Base-by-base conservation (phyloP, 2,888 invertebrate species). In the Orchesellides sinensis region DNA sequence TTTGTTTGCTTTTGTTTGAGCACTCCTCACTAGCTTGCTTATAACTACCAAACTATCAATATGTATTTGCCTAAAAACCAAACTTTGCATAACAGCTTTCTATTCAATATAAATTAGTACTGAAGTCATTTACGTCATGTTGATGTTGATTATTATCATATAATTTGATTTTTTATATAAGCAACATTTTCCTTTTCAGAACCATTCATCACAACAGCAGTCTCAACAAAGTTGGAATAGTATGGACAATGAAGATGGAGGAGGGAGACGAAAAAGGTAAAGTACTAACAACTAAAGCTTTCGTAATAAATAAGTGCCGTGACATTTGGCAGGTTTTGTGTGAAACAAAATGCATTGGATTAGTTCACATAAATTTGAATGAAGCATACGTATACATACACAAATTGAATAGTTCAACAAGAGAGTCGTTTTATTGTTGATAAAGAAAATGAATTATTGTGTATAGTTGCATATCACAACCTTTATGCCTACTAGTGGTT, bases 251-350 rank as follows among this genome's bases (percentile, higher is more conserved):
- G 87, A 87, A 49, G 87, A 86, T 52, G 85, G 86, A 21, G 86
- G 85, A 47, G 86, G 87, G 56, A 83, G 87, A 47, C 85, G 87
- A 10, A 87, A 87, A 83, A 86, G 87, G 87, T 87, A 63, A 86
- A 29, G 23, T 17, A 17, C 35, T 35, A 35, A 35, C 12, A 35
- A 12, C 12, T 35, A 12, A 35, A 35, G 35, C 5, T 35, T 5
- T 8, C 35, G 35, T 35, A 8, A 8, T 35, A 12, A 35, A 8
- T 35, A 35, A 35, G 5, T 35, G 35, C 6, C 35, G 12, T 35
- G 5, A 12, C 35, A n/a, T n/a, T n/a, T 35, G 35, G 35, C 12
- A 35, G 12, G 35, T 35, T 35, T 47, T 54, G 21, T 54, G 54
- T 54, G 10, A 17, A 8, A 25, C 12, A 12, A 14, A 54, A 25